Percentiles rank a stretch among this genome's conserved stretches.
phyloP scores from a whole-genome alignment of 2,797 vertebrate genomes.

The Thalassophryne amazonica region DNA sequence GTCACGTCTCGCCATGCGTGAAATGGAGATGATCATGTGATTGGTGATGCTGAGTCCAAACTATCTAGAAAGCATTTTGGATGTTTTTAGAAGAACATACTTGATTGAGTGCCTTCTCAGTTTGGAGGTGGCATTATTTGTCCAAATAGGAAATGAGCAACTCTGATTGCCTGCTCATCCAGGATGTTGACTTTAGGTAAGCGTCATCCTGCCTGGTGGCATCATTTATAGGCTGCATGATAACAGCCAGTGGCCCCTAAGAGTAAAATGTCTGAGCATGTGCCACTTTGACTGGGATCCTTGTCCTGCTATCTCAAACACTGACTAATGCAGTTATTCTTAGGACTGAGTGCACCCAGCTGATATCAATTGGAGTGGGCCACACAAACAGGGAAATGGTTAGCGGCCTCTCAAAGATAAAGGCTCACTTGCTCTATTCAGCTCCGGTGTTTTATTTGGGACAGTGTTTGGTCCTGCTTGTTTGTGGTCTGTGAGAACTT shows the following conservation, averaged over 20 bases:
- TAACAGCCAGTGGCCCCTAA: conserved; percentile 49
- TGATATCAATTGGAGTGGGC: conserved; percentile 66
- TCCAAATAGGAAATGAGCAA: conserved; percentile 45
- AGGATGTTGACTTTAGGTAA: conserved; percentile 61
- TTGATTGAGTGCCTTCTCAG: not conserved
- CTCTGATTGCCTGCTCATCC: conserved; percentile 34
- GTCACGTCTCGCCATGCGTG: not conserved
- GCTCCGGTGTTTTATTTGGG: conserved; percentile 23
- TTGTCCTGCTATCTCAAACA: conserved; percentile 68
- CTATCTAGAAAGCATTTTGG: too few relatives aligned
- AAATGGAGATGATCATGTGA: too few relatives aligned
- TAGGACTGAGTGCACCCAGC: conserved; percentile 61
- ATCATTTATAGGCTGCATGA: conserved; percentile 49
- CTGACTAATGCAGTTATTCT: conserved; percentile 76
- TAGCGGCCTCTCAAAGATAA: conserved; percentile 55
- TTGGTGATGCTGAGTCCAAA: too few relatives aligned
- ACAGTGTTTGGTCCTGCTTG: not conserved
- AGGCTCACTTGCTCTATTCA: conserved; percentile 17
- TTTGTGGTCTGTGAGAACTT: conserved; percentile 17
- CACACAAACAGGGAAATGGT: conserved; percentile 51
- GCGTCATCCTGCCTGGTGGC: conserved; percentile 41
- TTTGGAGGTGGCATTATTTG: conserved; percentile 2
- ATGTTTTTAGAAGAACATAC: too few relatives aligned
- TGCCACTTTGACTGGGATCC: conserved; percentile 56
- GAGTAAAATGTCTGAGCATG: conserved; percentile 62